Conservation (phyloP, 2,797 vertebrate genomes). For the Crax fasciolata region DNA sequence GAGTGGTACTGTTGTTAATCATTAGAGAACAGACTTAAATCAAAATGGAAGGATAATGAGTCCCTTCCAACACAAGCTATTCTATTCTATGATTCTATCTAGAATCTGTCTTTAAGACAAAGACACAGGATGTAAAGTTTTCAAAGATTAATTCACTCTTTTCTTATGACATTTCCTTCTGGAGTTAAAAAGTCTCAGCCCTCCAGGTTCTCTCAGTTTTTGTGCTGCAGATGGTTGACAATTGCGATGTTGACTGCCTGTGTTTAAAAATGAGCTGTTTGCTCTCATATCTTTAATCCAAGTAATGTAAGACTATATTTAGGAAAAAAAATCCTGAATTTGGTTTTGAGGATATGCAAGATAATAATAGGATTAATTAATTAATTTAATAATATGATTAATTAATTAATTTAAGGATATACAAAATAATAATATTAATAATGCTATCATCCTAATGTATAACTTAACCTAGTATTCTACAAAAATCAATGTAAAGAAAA, state of each 20-base stretch:
- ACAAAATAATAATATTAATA: background rate
- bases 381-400: no score
- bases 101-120: background rate
- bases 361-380: no score
- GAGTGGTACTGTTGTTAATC: background rate
- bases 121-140: background rate
- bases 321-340: background rate
- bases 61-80: no score
- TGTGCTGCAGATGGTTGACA: conserved; percentile 48
- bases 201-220: conserved; percentile 26
- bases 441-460: background rate
- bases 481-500: conserved; percentile 47
- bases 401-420: no score
- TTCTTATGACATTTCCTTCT: conserved; percentile 49
- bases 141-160: conserved; percentile 18
- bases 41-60: background rate
- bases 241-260: background rate
- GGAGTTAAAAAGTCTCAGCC: background rate
- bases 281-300: conserved; percentile 16
- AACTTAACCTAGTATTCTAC: background rate
- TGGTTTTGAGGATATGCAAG: background rate
- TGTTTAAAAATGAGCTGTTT: conserved; percentile 35
- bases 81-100: background rate
- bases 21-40: conserved; percentile 1
- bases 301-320: background rate